Base-by-base conservation (phyloP, 2,113 vertebrate genomes). In the Sterrhoptilus dennistouni region DNA sequence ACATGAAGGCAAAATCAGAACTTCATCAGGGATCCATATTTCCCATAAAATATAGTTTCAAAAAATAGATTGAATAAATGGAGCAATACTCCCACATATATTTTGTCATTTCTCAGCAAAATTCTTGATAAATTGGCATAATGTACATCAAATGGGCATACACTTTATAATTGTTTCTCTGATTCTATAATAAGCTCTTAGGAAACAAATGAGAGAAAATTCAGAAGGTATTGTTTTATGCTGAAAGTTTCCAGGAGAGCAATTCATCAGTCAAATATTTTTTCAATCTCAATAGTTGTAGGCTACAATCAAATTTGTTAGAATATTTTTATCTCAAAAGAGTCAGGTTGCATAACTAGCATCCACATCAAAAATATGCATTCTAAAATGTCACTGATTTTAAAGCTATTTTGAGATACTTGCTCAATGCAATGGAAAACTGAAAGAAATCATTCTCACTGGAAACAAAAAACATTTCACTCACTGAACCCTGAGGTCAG, bases 331-430 rank as follows among this genome's bases (percentile, higher is more conserved):
- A 69, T 80, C 45, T 13, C 25, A 2, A n/a, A 83, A 69, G 49
- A 77, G 36, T 71, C 63, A 80, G 44, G 52, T 83, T 96, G 29
- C 76, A 57, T 95, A 90, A 94, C 89, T 69, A 77, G 1, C 53
- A 88, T 80, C 14, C 28, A 44, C 59, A 86, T 66, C 66, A 83
- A 69, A 83, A 86, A 76, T 60, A 72, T 61, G 8, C 59, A 83
- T 80, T 88, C 50, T 25, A 56, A 94, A 96, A 83, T 74, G 89
- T 86, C 89, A 88, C 75, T 86, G 63, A 60, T 85, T 96, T 92
- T 72, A 86, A 88, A 77, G 66, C 54, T 92, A 10, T 69, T 93
- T 88, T 85, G 66, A 93, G 49, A 44, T 60, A 25, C 71, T 71
- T 90, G 19, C 19, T 72, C 1, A 5, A 40, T 49, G 66, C 60